Percentiles rank a stretch among this genome's conserved stretches.
Evolutionary conservation across 2,113 vertebrate species (phyloP).

Genomic region (Numida meleagris): DNA sequence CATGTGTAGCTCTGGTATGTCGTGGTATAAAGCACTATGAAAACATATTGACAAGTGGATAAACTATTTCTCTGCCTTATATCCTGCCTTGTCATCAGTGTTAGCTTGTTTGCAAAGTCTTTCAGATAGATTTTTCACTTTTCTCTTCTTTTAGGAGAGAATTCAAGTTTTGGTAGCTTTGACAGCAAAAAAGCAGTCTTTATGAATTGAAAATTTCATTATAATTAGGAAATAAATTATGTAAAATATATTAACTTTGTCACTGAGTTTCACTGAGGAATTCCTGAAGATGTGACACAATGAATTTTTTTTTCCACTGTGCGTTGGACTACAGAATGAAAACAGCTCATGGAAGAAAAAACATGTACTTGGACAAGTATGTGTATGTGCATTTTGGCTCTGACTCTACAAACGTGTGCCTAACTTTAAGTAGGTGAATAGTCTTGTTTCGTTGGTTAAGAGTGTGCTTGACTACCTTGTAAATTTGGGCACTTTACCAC

Average conservation of each 20-base stretch:
- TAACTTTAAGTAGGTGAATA: neutral
- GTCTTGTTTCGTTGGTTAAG: neutral
- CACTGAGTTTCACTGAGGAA: neutral
- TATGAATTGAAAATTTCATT: neutral
- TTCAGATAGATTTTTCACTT: neutral
- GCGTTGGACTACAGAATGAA: neutral
- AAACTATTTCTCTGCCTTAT: neutral
- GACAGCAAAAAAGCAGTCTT: neutral
- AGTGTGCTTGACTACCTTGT: neutral
- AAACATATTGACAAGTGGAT: neutral
- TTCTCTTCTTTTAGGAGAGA: neutral
- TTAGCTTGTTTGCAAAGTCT: neutral
- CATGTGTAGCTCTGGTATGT: neutral
- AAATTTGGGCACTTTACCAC: neutral
- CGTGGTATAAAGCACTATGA: neutral
- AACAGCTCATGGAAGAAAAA: neutral
- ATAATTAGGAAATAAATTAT: neutral
- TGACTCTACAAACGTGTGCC: neutral
- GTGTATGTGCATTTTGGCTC: neutral
- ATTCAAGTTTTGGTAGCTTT: neutral
- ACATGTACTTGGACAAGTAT: neutral
- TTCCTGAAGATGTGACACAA: neutral
- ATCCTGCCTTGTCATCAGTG: neutral
- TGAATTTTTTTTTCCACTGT: neutral
- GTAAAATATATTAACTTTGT: neutral